Evolutionary conservation across 2,797 vertebrate genomes (phyloP), one percentile per base, ranked within the genome.

Genomic region (Myripristis murdjan): DNA sequence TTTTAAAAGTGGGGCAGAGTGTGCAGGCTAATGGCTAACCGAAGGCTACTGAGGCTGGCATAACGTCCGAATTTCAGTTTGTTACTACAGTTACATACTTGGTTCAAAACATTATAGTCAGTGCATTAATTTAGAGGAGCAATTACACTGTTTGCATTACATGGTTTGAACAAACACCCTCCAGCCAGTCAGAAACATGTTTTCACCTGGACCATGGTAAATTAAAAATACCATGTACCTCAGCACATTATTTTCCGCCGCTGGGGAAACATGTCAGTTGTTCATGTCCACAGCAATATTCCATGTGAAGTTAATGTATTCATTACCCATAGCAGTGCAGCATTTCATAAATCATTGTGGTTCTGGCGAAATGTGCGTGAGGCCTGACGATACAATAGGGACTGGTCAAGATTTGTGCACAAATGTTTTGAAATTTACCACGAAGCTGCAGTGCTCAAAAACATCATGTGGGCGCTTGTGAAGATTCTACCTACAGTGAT

Each of bases 341-440:
- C 75, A 62, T 86, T 87, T 87, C 80, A 86, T 80, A 72, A 72
- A 57, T 74, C 59, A 31, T 44, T 80, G 75, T 64, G n/a, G 37
- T 75, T 44, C 52, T n/a, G 33, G 78, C 72, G 85, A 82, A 79
- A 82, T n/a, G 64, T 79, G 58, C 41, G 70, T 16, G 53, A 60
- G 56, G 22, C 69, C 62, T 35, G 48, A 66, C 79, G n/a, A 79
- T 79, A 72, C 77, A 7, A 1, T 14, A 78, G 63, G 61, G 76
- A 81, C 83, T 72, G 78, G 49, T 31, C 48, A 52, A 60, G 56
- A 71, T 64, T 74, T 44, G n/a, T 26, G 65, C 70, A 54, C 56
- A 76, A 80, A 79, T 58, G 71, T 82, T 84, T 33, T 64, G 63
- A 70, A 73, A 77, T 81, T 65, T 68, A 63, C 44, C 52, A 72